phyloP scores from a whole-genome alignment of 2,797 vertebrate genomes.

The Toxotes lorentzi region DNA sequence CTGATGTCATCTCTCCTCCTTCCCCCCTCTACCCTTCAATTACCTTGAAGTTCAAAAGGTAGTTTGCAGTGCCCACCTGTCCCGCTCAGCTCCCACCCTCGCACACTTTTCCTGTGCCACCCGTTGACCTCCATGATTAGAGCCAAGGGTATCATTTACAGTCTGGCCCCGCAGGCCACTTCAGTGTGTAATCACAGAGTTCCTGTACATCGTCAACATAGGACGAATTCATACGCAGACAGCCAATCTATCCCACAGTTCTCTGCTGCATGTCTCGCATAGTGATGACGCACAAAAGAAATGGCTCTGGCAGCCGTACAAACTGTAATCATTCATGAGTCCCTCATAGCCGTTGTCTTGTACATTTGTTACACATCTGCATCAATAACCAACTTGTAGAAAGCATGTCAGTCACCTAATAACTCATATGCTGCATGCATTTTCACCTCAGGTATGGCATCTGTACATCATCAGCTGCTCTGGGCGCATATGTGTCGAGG shows the following conservation, averaged over 20 bases:
- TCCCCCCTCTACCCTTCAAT: slow-evolving; percentile 48
- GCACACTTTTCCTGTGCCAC: slow-evolving; percentile 53
- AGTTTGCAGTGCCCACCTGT: slow-evolving; percentile 61
- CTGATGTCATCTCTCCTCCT: slow-evolving; percentile 54
- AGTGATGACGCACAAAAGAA: slow-evolving; percentile 59
- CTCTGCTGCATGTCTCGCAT: slow-evolving; percentile 35
- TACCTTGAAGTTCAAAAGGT: slow-evolving; percentile 68
- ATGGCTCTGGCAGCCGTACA: slow-evolving; percentile 55
- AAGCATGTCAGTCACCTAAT: slow-evolving; percentile 58
- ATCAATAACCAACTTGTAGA: slow-evolving; percentile 52
- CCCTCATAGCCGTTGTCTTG: slow-evolving; percentile 45
- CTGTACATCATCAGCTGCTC: slow-evolving; percentile 62
- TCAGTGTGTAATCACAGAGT: slow-evolving; percentile 72
- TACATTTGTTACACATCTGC: slow-evolving; percentile 62
- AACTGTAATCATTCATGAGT: slow-evolving; percentile 66
- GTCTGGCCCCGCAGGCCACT: slow-evolving; percentile 60
- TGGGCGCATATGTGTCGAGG: slow-evolving; percentile 37
- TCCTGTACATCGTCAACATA: slow-evolving; percentile 68
- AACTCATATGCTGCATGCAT: slow-evolving; percentile 41
- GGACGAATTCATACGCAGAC: slow-evolving; percentile 58
- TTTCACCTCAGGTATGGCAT: slow-evolving; percentile 45
- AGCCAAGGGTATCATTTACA: slow-evolving; percentile 73
- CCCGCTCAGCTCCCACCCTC: slow-evolving; percentile 31
- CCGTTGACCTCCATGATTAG: slow-evolving; percentile 57
- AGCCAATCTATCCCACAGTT: slow-evolving; percentile 50